Evolutionary conservation across 2,113 vertebrate genomes (phyloP).

Genomic region (Opisthocomus hoazin): DNA sequence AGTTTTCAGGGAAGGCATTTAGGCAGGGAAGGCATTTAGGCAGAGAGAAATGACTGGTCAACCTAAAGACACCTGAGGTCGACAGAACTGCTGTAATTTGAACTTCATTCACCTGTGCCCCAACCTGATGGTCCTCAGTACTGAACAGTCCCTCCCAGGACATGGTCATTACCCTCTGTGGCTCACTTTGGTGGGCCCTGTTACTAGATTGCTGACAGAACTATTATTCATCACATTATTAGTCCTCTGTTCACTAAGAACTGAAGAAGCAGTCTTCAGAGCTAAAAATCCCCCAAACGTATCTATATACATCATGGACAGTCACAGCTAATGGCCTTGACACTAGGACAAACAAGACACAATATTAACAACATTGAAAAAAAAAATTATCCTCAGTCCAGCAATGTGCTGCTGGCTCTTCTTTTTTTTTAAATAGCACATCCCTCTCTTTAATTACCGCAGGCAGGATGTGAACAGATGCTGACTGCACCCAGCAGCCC

Average conservation of each 20-base stretch:
- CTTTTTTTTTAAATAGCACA: background rate
- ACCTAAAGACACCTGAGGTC: background rate
- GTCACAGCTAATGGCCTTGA: background rate
- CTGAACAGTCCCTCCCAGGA: background rate
- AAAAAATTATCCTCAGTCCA: background rate
- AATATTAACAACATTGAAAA: background rate
- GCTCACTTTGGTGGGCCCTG: background rate
- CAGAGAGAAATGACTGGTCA: background rate
- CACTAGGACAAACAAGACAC: background rate
- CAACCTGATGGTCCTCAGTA: background rate
- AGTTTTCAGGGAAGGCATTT: background rate
- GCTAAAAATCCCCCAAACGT: background rate
- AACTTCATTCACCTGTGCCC: background rate
- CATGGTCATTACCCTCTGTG: rapidly evolving
- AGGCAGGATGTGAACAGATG: background rate
- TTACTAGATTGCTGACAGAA: background rate
- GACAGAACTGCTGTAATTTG: background rate
- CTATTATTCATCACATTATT: background rate
- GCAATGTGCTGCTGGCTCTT: background rate
- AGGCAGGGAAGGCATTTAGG: background rate
- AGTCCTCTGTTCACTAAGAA: background rate
- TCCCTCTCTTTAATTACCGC: constrained; percentile 23
- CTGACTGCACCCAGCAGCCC: constrained; percentile 7
- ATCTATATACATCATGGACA: background rate
- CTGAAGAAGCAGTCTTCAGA: background rate